Base-by-base conservation (phyloP, 2,113 vertebrate species). In the Cyphomyrus plagiostoma region DNA sequence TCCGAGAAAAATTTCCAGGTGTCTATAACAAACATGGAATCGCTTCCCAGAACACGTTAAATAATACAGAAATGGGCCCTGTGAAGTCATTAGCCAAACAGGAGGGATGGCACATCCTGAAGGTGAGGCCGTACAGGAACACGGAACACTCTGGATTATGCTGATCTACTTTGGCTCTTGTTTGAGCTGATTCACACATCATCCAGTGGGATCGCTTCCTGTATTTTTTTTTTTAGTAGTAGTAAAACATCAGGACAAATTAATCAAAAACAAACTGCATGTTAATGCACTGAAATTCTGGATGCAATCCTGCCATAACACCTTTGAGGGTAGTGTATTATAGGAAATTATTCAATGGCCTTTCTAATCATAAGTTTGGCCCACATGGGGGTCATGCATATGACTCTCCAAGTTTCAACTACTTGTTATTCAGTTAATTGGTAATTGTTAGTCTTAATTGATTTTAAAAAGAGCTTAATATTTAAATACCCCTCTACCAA, bases 21-120 rank as follows among this genome's bases (percentile, higher is more conserved):
- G 45, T 89, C 89, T 89, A 88, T 45, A 88, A 52, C 86, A 77
- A 86, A 49, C 49, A 74, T 74, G 89, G 82, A 66, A 49, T 62
- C 45, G 13, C 86, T 7, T 50, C 39, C 74, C 50, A 52, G 35
- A 88, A 90, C 89, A 89, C 5, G 30, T 48, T 66, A 77, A 89
- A 91, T 89, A 87, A 89, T 87, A 39, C 50, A 89, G 26, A 9
- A 87, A 90, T 23, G 85, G 15, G 85, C n/a, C 49, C 48, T 52
- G n/a, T 86, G 23, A 26, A 83, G 42, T 45, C 7, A 48, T 83
- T 83, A 83, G 48, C 50, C n/a, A 49, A 49, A 19, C 30, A 86
- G 1, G 23, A 35, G 48, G 48, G 85, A 86, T 2, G 3, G 9
- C n/a, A 26, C 85, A 30, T 52, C n/a, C 85, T 30, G 11, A 52